Base-by-base conservation (phyloP, 1,140 invertebrate species). In the Chrysoperla carnea region DNA sequence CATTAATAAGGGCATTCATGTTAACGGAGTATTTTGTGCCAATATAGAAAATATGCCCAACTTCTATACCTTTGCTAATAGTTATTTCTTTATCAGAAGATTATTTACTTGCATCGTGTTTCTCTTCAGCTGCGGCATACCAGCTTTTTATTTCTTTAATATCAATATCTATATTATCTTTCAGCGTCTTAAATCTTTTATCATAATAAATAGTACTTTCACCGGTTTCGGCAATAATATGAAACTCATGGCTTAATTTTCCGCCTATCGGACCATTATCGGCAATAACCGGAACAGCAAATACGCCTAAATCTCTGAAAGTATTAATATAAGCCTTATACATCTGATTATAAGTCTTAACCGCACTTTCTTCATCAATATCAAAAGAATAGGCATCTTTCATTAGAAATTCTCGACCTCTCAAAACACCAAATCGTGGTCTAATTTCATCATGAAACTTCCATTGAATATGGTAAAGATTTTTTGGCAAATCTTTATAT, bases 311-410 rank as follows among this genome's bases (percentile, higher is more conserved):
- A 28, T 17, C 9, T 11, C 9, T 51, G 40, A 81, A 75, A 48
- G 88, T 68, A 40, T 67, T 68, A 4, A 68, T 51, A 56, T 88
- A 89, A 2, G 70, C 68, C 23, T 67, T 44, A 47, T 65, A 71
- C 0, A 89, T 64, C 36, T 54, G 40, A 0, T 76, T 46, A 54
- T 91, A 91, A 1, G 82, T 84, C 36, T 64, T 46, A 41, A 55
- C 46, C 4, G 84, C 77, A 40, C 55, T 51, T 46, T 71, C 63
- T 29, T 63, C 48, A 48, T 55, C 57, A 1, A 52, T 45, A 63
- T 91, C 83, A 63, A 91, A 92, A 0, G 80, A 78, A 54, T 92
- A 92, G 43, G 89, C 62, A 67, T 92, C 87, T 61, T 90, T 90
- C 87, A 92, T 92, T 6, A 86, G 52, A 60, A 92, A 92, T 66